phyloP scores from a whole-genome alignment of 2,797 vertebrate species.

The Melanotaenia parkinsoni region DNA sequence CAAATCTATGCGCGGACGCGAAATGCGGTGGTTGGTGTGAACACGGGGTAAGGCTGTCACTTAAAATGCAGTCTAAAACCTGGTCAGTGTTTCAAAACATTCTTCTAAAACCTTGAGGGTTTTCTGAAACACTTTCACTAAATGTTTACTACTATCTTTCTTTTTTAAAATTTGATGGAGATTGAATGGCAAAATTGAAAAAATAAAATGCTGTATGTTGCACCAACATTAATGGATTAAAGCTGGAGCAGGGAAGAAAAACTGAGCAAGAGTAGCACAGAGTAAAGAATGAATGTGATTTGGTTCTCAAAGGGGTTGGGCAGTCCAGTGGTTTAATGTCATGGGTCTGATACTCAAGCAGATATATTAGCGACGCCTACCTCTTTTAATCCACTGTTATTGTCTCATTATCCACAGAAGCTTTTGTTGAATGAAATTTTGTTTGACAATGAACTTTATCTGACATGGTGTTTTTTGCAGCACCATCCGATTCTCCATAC shows the following conservation, averaged over 20 bases:
- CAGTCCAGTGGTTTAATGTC: background rate
- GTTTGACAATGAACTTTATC: conserved; percentile 25
- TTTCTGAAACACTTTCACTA: background rate
- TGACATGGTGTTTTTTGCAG: conserved; percentile 19
- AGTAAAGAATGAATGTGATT: background rate
- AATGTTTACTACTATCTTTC: background rate
- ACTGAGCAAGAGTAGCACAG: background rate
- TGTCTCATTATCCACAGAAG: background rate
- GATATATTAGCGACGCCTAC: no score
- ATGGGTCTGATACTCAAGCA: no score
- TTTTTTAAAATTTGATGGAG: background rate
- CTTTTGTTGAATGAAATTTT: conserved; percentile 15
- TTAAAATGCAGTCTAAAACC: conserved; percentile 1
- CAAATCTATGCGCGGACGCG: no score
- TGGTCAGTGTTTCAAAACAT: background rate
- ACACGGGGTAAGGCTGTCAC: background rate
- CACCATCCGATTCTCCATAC: conserved; percentile 6
- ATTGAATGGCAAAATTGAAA: background rate
- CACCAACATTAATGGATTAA: background rate
- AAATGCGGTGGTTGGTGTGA: no score
- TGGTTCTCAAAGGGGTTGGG: background rate
- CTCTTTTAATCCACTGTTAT: background rate
- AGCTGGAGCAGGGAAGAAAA: background rate
- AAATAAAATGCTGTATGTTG: background rate
- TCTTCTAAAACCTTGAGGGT: background rate